These are phyloP conservation scores for Cheiracanthium punctorium DNA, from an alignment of 2,888 invertebrate genomes.

Conservation along the genomic window DNA sequence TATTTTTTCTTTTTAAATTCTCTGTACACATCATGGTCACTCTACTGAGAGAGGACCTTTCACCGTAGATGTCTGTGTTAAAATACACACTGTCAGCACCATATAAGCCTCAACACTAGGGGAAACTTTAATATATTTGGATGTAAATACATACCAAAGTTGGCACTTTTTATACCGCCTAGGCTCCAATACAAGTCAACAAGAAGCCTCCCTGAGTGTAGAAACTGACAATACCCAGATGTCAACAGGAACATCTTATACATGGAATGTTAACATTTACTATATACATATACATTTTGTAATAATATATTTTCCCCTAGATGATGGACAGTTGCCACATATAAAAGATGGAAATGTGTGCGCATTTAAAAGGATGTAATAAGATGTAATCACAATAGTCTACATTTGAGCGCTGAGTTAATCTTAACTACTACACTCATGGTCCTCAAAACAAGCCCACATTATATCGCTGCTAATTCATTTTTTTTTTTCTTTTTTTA, in stretches of 20 bases:
- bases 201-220: constrained; percentile 61
- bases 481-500: background rate
- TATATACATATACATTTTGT: constrained; percentile 55
- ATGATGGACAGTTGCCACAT: constrained; percentile 56
- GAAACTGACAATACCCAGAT: constrained; percentile 52
- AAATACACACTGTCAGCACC: constrained; percentile 65
- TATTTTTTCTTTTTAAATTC: constrained; percentile 40
- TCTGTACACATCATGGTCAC: constrained; percentile 61
- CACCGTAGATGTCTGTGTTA: constrained; percentile 55
- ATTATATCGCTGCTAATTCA: background rate
- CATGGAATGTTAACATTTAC: constrained; percentile 67
- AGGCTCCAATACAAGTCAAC: constrained; percentile 11
- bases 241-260: constrained; percentile 60
- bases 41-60: constrained; percentile 47
- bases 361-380: constrained; percentile 66
- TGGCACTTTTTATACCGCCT: constrained; percentile 63
- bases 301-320: constrained; percentile 48
- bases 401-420: constrained; percentile 62
- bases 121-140: constrained; percentile 58
- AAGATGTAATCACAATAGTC: constrained; percentile 67
- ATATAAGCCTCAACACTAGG: constrained; percentile 45
- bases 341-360: constrained; percentile 68
- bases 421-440: constrained; percentile 48
- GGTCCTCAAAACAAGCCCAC: constrained; percentile 56
- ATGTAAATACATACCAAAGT: constrained; percentile 61